Evolutionary conservation across 1,140 invertebrate species (phyloP).

Genomic region (Zaprionus ornatus): DNA sequence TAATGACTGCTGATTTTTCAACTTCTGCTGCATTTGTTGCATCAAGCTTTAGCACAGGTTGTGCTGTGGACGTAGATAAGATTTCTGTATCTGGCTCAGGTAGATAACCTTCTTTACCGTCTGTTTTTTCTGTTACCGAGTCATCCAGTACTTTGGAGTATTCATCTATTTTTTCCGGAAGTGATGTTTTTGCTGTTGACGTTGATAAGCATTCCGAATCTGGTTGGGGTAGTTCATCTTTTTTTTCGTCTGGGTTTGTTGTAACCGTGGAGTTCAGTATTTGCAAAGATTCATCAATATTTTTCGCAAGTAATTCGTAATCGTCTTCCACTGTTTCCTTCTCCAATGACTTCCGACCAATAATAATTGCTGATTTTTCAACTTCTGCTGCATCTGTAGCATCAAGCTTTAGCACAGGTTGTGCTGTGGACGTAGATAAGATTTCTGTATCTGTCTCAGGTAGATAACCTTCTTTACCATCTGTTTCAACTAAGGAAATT

Average conservation of each 20-base stretch:
- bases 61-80: too few species aligned
- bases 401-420: not conserved
- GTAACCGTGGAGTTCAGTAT: not conserved
- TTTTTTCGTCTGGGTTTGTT: not conserved
- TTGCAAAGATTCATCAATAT: not conserved
- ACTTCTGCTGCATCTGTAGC: not conserved
- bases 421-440: too few species aligned
- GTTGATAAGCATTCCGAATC: too few species aligned
- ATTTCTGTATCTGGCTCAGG: too few species aligned
- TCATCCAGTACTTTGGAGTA: not conserved
- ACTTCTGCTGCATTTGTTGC: too few species aligned
- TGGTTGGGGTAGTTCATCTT: not conserved
- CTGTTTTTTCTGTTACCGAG: not conserved
- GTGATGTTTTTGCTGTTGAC: not conserved
- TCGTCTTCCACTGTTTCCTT: not conserved
- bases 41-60: not conserved
- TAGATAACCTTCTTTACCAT: not conserved
- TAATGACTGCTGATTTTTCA: not conserved
- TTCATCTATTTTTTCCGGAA: not conserved
- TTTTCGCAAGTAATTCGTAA: not conserved
- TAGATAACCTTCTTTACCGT: not conserved
- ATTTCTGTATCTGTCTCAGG: too few species aligned
- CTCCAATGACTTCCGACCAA: not conserved
- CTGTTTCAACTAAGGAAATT: not conserved
- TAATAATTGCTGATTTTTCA: not conserved